Conservation (phyloP, 2,888 invertebrate genomes). For the Tetrapedia diversipes region DNA sequence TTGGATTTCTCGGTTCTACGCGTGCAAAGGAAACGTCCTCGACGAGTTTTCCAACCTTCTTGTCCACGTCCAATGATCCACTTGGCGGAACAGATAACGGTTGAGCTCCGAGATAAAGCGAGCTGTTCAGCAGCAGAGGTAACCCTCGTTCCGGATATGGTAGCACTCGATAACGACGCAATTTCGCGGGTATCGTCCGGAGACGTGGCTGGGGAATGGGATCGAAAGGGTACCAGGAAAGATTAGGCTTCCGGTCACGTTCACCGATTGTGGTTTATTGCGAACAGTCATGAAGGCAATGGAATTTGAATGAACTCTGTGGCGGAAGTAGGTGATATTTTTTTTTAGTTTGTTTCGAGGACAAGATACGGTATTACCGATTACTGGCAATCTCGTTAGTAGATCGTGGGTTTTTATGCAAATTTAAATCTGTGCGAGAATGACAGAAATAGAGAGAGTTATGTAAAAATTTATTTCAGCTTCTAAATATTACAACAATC, state of each 20-base stretch:
- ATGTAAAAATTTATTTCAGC: too few species aligned
- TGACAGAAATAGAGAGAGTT: too few species aligned
- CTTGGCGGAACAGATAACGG: neutral
- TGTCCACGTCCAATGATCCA: neutral
- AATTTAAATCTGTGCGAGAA: too few species aligned
- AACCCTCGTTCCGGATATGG: conserved; percentile 30
- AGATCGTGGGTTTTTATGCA: too few species aligned
- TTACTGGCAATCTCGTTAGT: too few species aligned
- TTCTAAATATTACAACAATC: too few species aligned
- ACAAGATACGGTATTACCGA: too few species aligned
- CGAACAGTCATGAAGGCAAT: neutral
- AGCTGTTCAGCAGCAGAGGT: conserved; percentile 31
- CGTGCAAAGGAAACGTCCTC: conserved; percentile 26
- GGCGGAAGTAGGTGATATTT: too few species aligned
- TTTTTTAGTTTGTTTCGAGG: too few species aligned
- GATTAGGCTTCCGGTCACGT: conserved; percentile 54
- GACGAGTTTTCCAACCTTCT: conserved; percentile 16
- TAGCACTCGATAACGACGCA: conserved; percentile 49
- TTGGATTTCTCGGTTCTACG: conserved; percentile 44
- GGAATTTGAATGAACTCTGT: conserved; percentile 11
- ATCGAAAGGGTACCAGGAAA: conserved; percentile 13
- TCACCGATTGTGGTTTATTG: neutral
- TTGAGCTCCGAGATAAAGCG: conserved; percentile 17
- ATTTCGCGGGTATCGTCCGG: conserved; percentile 35
- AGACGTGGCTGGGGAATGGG: conserved; percentile 25